Evolutionary conservation across 2,888 invertebrate species (phyloP).

Genomic region (Drosophila fungiperda): DNA sequence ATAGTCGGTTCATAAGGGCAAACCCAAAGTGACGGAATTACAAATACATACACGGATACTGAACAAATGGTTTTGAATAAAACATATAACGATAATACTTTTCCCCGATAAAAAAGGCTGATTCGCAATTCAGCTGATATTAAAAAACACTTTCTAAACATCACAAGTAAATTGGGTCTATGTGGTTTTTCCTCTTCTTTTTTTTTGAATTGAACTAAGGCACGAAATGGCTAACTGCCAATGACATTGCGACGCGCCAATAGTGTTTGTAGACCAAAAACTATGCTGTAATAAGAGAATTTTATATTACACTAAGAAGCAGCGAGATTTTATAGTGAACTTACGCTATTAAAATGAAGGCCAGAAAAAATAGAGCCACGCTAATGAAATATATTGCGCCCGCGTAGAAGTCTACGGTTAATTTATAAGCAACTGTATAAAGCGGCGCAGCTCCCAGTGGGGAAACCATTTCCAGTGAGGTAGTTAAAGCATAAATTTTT

Average conservation of each 20-base stretch:
- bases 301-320: not conserved
- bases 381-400: conserved; percentile 88
- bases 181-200: conserved; percentile 17
- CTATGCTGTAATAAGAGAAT: conserved; percentile 64
- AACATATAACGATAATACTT: conserved; percentile 53
- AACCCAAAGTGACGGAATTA: conserved; percentile 26
- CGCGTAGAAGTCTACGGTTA: conserved; percentile 85
- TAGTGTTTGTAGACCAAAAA: conserved; percentile 83
- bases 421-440: conserved; percentile 88
- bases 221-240: conserved; percentile 70
- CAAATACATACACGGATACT: conserved; percentile 15
- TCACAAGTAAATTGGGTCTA: conserved; percentile 36
- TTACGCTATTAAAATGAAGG: conserved; percentile 86
- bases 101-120: conserved; percentile 15
- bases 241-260: conserved; percentile 73
- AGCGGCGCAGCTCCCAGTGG: conserved; percentile 88
- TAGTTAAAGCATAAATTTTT: conserved; percentile 89
- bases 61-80: not conserved
- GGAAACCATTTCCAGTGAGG: conserved; percentile 88
- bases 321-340: conserved; percentile 64
- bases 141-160: conserved; percentile 31
- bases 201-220: conserved; percentile 36
- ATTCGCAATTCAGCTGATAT: conserved; percentile 11
- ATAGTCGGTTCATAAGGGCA: conserved; percentile 29
- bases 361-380: conserved; percentile 85